Conservation (phyloP, 2,888 invertebrate species). For the Carpatolechia fugitivella region DNA sequence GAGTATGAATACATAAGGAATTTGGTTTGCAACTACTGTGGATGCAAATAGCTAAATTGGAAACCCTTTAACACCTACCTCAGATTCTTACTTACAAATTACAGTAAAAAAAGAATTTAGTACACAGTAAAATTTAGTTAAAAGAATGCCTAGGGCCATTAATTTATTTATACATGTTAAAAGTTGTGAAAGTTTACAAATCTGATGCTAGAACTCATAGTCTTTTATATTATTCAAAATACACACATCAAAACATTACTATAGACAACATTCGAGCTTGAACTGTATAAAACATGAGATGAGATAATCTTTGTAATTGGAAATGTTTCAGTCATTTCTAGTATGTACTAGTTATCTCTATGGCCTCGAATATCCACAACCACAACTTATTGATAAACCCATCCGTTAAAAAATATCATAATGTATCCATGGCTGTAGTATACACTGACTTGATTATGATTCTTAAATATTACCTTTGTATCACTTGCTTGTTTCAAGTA, state of each 20-base stretch:
- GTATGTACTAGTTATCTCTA: slow-evolving; percentile 38
- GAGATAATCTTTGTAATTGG: slow-evolving; percentile 26
- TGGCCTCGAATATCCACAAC: slow-evolving; percentile 61
- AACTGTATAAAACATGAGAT: slow-evolving; percentile 15
- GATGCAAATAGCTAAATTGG: not conserved
- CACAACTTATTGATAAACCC: slow-evolving; percentile 50
- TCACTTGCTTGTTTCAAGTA: slow-evolving; percentile 63
- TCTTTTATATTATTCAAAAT: slow-evolving; percentile 30
- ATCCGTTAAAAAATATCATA: slow-evolving; percentile 48
- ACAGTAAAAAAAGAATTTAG: slow-evolving; percentile 52
- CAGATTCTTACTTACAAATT: slow-evolving; percentile 34
- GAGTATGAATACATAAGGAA: not conserved
- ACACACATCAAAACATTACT: slow-evolving; percentile 31
- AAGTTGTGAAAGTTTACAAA: slow-evolving; percentile 49
- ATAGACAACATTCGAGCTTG: slow-evolving; percentile 18
- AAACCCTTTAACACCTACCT: slow-evolving; percentile 35
- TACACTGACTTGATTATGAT: slow-evolving; percentile 56
- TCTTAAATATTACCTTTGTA: slow-evolving; percentile 51
- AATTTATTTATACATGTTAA: slow-evolving; percentile 41
- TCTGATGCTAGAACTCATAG: slow-evolving; percentile 33
- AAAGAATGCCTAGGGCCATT: slow-evolving; percentile 65
- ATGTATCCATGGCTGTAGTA: slow-evolving; percentile 50
- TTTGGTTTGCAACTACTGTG: not conserved
- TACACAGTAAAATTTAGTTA: slow-evolving; percentile 49
- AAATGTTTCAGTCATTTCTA: slow-evolving; percentile 53